Evolutionary conservation across 2,888 invertebrate species (phyloP).

Genomic region (Arge pagana): DNA sequence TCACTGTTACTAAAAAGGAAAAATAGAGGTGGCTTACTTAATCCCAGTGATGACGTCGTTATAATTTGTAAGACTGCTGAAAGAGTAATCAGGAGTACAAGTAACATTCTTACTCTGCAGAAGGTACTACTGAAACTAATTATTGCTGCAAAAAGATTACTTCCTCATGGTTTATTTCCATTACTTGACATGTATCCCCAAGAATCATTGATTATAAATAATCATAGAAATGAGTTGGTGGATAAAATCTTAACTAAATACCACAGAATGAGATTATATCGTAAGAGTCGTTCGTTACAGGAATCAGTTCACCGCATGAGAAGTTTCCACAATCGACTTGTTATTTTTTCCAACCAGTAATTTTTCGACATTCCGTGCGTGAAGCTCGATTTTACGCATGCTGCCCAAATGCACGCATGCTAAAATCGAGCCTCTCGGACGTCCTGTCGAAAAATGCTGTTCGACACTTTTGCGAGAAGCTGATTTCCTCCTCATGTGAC

Average conservation of each 20-base stretch:
- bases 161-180: conserved; percentile 1
- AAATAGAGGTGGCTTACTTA: conserved; percentile 9
- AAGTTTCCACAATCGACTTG: conserved; percentile 1
- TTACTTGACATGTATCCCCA: not conserved
- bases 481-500: no score
- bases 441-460: no score
- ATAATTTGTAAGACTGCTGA: conserved; percentile 7
- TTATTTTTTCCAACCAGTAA: conserved; percentile 4
- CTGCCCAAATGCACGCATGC: no score
- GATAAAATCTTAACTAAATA: not conserved
- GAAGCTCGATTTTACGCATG: no score
- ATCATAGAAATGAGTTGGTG: conserved; percentile 1
- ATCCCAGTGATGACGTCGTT: conserved; percentile 1
- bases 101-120: not conserved
- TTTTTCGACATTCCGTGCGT: no score
- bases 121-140: conserved; percentile 1
- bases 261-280: not conserved
- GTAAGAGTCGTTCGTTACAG: conserved; percentile 3
- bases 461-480: no score
- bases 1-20: not conserved
- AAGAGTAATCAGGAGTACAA: not conserved
- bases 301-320: conserved; percentile 1
- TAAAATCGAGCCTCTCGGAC: no score
- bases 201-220: not conserved
- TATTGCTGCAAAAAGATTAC: conserved; percentile 1